phyloP scores from a whole-genome alignment of 2,797 vertebrate species.

The Phalanger gymnotis region DNA sequence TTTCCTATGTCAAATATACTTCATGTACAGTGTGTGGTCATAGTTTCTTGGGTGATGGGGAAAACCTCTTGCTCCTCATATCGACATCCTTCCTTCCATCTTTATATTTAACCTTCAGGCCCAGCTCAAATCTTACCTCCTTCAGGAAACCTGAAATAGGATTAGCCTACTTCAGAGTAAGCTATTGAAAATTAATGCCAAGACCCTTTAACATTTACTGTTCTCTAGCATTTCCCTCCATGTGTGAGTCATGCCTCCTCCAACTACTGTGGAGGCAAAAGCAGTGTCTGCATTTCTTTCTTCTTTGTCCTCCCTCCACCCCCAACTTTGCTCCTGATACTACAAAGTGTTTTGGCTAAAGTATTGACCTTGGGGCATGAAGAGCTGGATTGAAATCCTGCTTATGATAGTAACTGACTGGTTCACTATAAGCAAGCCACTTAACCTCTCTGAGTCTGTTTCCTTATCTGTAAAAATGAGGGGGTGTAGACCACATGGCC shows the following conservation, averaged over 20 bases:
- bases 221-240: background rate
- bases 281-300: background rate
- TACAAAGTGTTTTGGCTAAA: background rate
- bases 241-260: background rate
- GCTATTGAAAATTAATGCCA: background rate
- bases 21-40: background rate
- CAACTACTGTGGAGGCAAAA: background rate
- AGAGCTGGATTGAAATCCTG: background rate
- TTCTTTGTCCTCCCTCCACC: background rate
- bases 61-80: background rate
- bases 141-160: background rate
- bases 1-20: background rate
- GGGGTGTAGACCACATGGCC: background rate
- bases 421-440: background rate
- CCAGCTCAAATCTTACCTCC: background rate
- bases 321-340: background rate
- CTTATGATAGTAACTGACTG: background rate
- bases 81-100: background rate
- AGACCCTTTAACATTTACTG: background rate
- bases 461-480: background rate
- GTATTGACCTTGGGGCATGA: background rate
- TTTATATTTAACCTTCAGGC: background rate
- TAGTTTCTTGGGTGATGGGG: background rate
- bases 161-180: background rate
- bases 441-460: background rate